Evolutionary conservation across 2,113 vertebrate genomes (phyloP), one percentile per base, ranked within the genome.

Genomic region (Microcebus jonahi): DNA sequence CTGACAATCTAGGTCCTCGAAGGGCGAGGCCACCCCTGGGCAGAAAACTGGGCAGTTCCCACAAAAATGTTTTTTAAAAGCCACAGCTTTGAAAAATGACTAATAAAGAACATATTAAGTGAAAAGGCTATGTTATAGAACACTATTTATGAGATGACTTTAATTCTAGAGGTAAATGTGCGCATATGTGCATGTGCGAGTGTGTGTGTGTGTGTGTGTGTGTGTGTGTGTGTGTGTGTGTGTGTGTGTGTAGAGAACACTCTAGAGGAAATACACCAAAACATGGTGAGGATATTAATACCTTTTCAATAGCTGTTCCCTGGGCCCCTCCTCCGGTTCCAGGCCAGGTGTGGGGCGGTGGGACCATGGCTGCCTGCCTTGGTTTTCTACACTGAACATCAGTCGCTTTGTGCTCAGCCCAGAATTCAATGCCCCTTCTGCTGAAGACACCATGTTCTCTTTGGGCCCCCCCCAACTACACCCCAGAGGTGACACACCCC

Each of bases 281-380:
- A 42, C 5, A 3, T 3, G 3, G 39, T 25, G 9, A 17, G 0
- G 8, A 61, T 20, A 0, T 18, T 2, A 1, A 25, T 9, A 55
- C 53, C 70, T 6, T 70, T 42, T n/a, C 5, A 0, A 5, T 6
- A 10, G 55, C 63, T 21, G 8, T 7, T 0, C 50, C 34, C 61
- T 0, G 12, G 39, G 9, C 12, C 9, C 48, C 8, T 0, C 90
- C 73, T 59, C 63, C 6, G 0, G 9, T 27, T 55, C 91, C 6
- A 9, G 71, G 39, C 73, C 4, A 0, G 8, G 31, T 8, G 3
- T 21, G 31, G 59, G 18, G n/a, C 4, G 23, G 34, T 9, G 1
- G 50, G 83, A 57, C 27, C 7, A 5, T 0, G 3, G 59, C 83
- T 27, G 45, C 84, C 63, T 10, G 0, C 84, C 67, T 61, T 0